A percentile compares a stretch with the other conserved stretches of the same genome.
Evolutionary conservation across 2,797 vertebrate genomes (phyloP).

Genomic region (Pitangus sulphuratus): DNA sequence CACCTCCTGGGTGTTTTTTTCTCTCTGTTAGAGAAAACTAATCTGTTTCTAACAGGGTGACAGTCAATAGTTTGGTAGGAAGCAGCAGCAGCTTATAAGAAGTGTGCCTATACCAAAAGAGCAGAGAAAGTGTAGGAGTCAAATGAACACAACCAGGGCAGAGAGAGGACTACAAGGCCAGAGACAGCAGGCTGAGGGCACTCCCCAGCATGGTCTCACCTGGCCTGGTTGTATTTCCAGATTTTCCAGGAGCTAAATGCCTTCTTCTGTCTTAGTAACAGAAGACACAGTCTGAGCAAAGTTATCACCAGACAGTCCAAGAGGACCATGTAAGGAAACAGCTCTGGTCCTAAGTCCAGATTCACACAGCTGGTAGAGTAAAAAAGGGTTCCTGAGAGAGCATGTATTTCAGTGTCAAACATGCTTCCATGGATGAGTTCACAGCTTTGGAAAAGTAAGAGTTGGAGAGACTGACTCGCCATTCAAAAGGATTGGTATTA

Average conservation of each 20-base stretch:
- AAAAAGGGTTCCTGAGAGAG: rapidly evolving
- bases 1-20: background rate
- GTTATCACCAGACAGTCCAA: background rate
- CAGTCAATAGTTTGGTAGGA: background rate
- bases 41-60: background rate
- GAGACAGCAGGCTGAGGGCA: background rate
- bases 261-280: background rate
- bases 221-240: background rate
- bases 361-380: background rate
- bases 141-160: background rate
- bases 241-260: background rate
- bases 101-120: background rate
- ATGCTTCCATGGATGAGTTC: background rate
- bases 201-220: background rate
- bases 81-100: background rate
- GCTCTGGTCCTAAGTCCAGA: background rate
- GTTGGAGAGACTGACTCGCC: rapidly evolving
- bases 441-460: background rate
- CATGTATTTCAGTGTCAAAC: rapidly evolving
- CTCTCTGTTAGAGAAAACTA: background rate
- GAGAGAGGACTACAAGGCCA: background rate
- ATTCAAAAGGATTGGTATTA: background rate
- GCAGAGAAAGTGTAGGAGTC: background rate
- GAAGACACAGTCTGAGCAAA: background rate
- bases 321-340: background rate